These are phyloP conservation scores for Acanthornis magna DNA, from an alignment of 2,797 vertebrate genomes.

Conservation along the genomic window DNA sequence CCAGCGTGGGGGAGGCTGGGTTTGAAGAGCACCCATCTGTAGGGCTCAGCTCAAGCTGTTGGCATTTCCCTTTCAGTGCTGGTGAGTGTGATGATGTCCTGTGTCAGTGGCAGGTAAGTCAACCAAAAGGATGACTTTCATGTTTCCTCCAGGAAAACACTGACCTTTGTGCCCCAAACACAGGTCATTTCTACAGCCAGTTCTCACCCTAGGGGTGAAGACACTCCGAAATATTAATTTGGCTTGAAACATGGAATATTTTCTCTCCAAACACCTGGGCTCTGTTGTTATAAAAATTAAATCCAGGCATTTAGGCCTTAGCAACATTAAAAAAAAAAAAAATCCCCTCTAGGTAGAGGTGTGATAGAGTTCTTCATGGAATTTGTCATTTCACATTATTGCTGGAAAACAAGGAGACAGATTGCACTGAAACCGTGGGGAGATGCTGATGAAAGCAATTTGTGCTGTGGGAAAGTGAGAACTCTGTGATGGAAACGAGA, in stretches of 20 bases:
- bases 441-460: not conserved
- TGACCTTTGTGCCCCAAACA: not conserved
- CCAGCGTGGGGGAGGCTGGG: not conserved
- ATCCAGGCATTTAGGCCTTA: not conserved
- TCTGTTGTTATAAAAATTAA: not conserved
- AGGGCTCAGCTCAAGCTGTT: not conserved
- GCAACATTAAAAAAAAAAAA: not conserved
- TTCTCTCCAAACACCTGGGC: not conserved
- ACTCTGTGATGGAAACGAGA: not conserved
- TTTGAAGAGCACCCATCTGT: fast-evolving
- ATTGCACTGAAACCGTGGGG: not conserved
- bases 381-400: not conserved
- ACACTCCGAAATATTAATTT: not conserved
- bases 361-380: not conserved
- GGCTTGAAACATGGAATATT: not conserved
- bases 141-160: not conserved
- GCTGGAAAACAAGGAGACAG: not conserved
- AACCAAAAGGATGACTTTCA: not conserved
- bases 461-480: not conserved
- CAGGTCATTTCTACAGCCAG: not conserved
- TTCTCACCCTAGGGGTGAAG: not conserved
- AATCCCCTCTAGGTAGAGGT: not conserved
- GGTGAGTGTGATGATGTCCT: not conserved
- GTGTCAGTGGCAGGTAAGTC: not conserved
- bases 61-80: not conserved